Base-by-base conservation (phyloP, 1,140 invertebrate species). In the Hylaeus anthracinus region DNA sequence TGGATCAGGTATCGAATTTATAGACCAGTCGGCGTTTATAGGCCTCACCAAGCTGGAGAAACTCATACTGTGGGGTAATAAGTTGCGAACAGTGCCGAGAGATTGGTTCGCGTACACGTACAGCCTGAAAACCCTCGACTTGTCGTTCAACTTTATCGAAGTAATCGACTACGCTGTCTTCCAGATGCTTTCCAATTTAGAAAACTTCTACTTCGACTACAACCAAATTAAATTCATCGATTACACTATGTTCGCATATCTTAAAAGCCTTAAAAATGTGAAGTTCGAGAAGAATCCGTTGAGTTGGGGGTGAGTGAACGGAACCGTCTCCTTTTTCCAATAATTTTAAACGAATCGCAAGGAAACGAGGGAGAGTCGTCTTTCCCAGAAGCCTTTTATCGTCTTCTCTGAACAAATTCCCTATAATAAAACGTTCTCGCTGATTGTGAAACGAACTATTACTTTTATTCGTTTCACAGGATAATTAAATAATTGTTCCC, bases 271-370 rank as follows among this genome's bases (percentile, higher is more conserved):
- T n/a, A 89, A 88, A 60, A 90, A 72, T 79, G 87, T 90, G 1
- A 91, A 88, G 76, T 89, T 92, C 64, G 89, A 91, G 51, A 91
- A 88, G 71, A 92, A 92, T 82, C 90, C 90, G 1, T 84, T 87
- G 73, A 86, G 70, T 9, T 92, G 91, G 91, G 82, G 84, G 92
- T 92, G 86, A 92, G 91, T 88, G 79, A 3, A 8, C 15, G 4
- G 56, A 83, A 71, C 55, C 26, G 51, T 60, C 51, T 12, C 39
- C 37, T 56, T 84, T 63, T 73, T 72, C 66, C 53, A 15, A 37
- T 51, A 83, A 83, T 61, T 65, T 60, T 14, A 71, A 72, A 79
- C 64, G 56, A 83, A 58, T 73, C 63, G 60, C n/a, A 14, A 15
- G 37, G 37, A 65, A 56, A 75, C 56, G 39, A 2, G 15, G 15